Base-by-base conservation (phyloP, 1,140 invertebrate genomes). In the Epicauta chinensis region DNA sequence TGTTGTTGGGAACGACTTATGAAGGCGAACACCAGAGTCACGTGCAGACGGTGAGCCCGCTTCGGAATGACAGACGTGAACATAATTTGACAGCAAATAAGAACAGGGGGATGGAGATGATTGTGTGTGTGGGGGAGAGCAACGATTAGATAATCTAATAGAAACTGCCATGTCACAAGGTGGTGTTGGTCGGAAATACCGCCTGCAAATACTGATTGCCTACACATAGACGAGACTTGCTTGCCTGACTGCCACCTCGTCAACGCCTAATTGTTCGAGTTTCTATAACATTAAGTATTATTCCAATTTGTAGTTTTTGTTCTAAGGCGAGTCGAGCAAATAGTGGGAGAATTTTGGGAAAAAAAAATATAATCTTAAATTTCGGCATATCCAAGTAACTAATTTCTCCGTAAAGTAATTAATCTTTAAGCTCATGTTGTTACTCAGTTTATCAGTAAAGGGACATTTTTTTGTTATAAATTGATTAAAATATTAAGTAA, bases 41-140 rank as follows among this genome's bases (percentile, higher is more conserved):
- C 64, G 64, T 63, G 62, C 54, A 56, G 54, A 55, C 59, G 54
- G 51, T 15, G 36, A 61, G 58, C 61, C 59, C 60, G 60, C 52
- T 42, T 46, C 53, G 56, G 60, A 65, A 65, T 68, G 66, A 68
- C 66, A 68, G 66, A 66, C 64, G 60, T 61, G 64, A 66, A 68
- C 63, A 66, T 67, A 66, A 68, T 68, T 68, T 68, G 66, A 67
- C 66, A 66, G 64, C 65, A 66, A 67, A 67, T 67, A 66, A 64
- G 65, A 64, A 63, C 60, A 60, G 56, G 53, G 49, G 58, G 53
- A 64, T 61, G 63, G 50, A 65, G 62, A 66, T 65, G 64, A 66
- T 68, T 62, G 64, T 52, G 23, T 23, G 23, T 5, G 23, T n/a
- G 56, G 52, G 54, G 56, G 60, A 54, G 52, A 56, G 53, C 52